These are phyloP conservation scores for Centropus unirufus DNA, from an alignment of 2,113 vertebrate species.

Conservation along the genomic window DNA sequence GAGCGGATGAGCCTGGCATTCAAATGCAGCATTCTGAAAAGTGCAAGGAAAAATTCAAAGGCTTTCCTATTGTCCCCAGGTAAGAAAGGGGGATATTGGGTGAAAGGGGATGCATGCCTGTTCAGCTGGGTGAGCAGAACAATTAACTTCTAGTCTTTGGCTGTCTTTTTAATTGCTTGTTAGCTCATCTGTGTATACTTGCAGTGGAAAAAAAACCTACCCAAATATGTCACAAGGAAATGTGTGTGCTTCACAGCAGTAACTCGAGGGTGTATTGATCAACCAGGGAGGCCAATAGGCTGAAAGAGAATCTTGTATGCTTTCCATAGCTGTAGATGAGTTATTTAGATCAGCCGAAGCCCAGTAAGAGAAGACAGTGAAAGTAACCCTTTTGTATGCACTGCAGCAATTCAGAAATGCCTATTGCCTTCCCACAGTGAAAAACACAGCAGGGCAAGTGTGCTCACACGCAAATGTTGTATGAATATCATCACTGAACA, in stretches of 20 bases:
- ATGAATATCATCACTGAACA: not conserved
- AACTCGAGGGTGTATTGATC: not conserved
- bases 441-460: fast-evolving
- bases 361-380: not conserved
- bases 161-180: conserved; percentile 39
- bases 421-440: not conserved
- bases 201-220: not conserved
- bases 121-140: not conserved
- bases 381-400: not conserved
- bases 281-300: not conserved
- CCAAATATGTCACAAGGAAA: not conserved
- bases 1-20: not conserved
- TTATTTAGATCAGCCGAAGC: not conserved
- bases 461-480: not conserved
- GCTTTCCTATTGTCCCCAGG: not conserved
- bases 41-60: not conserved
- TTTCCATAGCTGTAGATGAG: not conserved
- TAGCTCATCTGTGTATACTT: not conserved
- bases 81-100: not conserved
- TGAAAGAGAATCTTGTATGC: not conserved
- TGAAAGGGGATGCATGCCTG: not conserved
- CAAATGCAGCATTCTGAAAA: not conserved
- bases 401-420: not conserved
- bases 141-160: not conserved
- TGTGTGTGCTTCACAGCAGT: fast-evolving